Conservation (phyloP, 1,140 invertebrate species). For the Adoxophyes honmai region DNA sequence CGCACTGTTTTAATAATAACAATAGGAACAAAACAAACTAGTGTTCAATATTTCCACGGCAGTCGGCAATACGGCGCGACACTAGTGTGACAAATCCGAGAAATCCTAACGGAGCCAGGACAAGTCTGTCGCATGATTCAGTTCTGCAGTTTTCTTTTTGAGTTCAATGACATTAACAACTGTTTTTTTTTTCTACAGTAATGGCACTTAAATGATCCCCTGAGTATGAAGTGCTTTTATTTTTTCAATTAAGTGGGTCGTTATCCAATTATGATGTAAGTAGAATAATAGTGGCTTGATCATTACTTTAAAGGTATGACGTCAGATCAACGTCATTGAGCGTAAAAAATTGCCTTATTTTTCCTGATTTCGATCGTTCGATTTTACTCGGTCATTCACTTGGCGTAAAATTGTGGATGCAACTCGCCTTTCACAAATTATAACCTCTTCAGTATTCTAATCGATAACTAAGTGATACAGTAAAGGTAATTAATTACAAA, state of each 20-base stretch:
- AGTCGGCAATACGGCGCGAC: not conserved
- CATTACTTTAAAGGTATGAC: no score
- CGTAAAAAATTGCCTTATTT: no score
- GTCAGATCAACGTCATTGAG: no score
- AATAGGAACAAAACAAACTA: no score
- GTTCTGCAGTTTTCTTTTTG: not conserved
- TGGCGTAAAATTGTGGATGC: no score
- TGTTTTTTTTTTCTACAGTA: slow-evolving; percentile 2
- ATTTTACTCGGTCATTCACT: no score
- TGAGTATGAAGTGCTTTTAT: not conserved
- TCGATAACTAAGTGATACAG: not conserved
- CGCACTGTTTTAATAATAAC: no score
- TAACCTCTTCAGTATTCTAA: no score
- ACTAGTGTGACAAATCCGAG: slow-evolving; percentile 9
- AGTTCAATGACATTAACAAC: slow-evolving; percentile 7
- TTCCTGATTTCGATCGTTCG: no score
- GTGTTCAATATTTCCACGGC: no score
- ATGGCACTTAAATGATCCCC: no score
- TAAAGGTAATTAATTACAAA: not conserved
- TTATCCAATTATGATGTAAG: slow-evolving; percentile 2
- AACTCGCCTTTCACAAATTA: no score
- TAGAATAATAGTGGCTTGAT: not conserved
- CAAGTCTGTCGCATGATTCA: slow-evolving; percentile 4
- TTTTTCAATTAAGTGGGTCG: not conserved
- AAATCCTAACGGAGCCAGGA: not conserved